Base-by-base conservation (phyloP, 2,888 invertebrate genomes). In the Venustoraphidia nigricollis region DNA sequence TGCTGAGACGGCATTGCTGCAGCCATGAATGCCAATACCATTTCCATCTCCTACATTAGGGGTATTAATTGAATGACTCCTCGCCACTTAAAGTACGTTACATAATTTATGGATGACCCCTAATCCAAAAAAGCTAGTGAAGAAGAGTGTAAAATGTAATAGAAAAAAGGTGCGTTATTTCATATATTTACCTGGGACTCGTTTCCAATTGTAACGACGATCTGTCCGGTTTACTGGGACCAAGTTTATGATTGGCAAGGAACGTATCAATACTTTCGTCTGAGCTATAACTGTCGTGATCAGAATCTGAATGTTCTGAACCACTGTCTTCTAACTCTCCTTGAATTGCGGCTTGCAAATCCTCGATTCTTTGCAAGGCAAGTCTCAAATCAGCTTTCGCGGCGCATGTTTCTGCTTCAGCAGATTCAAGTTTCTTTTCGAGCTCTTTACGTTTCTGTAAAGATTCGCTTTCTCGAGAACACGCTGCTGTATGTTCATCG, bases 281-380 rank as follows among this genome's bases (percentile, higher is more conserved):
- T 0, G 78, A 79, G 55, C 77, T 77, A 66, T 76, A 78, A 63
- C 77, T 78, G 57, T 78, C 78, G 62, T 74, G 75, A 49, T 76
- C 77, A 55, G 76, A 77, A 58, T 82, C 82, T 9, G 78, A 77
- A 60, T 79, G 77, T 38, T 75, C 78, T 2, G 79, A 77, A 54
- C 77, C 81, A 57, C 80, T 81, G 53, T 75, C 69, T 51, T 75
- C 75, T 49, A 86, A 73, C 58, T 88, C 89, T 1, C 86, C 92
- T 55, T 92, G 90, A 64, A 95, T 87, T 52, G 93, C 94, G 59
- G 88, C 83, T 63, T 94, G 94, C 53, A 96, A 70, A 61, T 93
- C 93, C 43, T 91, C 82, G 56, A 94, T 93, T 51, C 95, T 75
- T 53, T 93, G 81, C 50, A 92, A 75, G 5, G 95, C 94, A 47